phyloP scores from a whole-genome alignment of 64 coral and sea anemone genomes.

The Actinia equina region DNA sequence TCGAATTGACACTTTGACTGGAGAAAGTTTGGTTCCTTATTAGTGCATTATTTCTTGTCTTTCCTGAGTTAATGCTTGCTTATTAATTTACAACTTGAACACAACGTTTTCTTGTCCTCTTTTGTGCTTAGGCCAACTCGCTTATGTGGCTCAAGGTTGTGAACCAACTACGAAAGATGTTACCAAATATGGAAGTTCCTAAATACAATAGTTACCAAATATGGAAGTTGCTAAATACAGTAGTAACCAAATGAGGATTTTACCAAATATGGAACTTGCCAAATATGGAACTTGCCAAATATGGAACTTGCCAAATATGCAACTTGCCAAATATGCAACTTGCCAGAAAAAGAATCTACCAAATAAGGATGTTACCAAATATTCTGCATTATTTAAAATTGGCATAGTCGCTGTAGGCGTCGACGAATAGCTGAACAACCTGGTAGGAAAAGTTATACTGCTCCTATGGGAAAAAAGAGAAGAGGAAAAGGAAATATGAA shows the following conservation, averaged over 20 bases:
- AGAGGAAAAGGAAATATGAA: neutral
- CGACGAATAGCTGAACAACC: constrained; percentile 45
- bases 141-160: no score
- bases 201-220: neutral
- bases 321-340: no score
- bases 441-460: constrained; percentile 68
- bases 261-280: neutral
- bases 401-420: constrained; percentile 46
- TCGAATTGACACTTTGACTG: neutral
- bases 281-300: neutral
- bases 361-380: no score
- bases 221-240: neutral
- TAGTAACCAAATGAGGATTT: neutral
- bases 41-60: neutral
- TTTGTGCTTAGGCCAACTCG: neutral
- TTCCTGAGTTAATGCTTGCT: neutral
- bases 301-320: no score
- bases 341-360: neutral
- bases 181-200: neutral
- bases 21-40: neutral
- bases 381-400: constrained; percentile 18
- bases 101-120: neutral
- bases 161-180: neutral
- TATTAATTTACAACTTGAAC: neutral
- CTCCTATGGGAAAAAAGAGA: constrained; percentile 4